Conservation (phyloP, 2,113 vertebrate species). For the Mobula birostris region DNA sequence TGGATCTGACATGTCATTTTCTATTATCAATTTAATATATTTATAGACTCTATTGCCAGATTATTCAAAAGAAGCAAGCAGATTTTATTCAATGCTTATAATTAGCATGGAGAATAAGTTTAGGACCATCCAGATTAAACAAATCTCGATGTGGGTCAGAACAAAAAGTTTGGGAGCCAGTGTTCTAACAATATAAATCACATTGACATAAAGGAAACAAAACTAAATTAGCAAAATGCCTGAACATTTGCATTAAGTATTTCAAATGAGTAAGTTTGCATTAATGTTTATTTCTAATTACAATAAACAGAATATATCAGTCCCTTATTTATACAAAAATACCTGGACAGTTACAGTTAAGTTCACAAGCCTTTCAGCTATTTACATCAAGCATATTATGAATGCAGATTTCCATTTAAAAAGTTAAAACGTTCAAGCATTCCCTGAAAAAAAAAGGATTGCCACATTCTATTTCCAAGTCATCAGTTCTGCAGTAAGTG, state of each 20-base stretch:
- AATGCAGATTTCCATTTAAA: constrained; percentile 68
- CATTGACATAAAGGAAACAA: background rate
- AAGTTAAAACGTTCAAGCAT: constrained; percentile 71
- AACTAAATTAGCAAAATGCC: background rate
- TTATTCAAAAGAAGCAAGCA: too few relatives aligned
- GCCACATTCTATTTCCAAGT: constrained; percentile 61
- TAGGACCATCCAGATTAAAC: too few relatives aligned
- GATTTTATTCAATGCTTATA: too few relatives aligned
- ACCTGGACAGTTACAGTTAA: constrained; percentile 94
- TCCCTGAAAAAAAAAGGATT: constrained; percentile 73
- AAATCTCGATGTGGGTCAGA: too few relatives aligned
- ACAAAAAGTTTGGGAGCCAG: background rate
- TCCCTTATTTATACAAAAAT: constrained; percentile 98
- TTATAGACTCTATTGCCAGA: too few relatives aligned
- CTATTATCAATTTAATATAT: too few relatives aligned
- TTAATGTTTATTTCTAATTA: constrained; percentile 96
- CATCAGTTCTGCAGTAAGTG: constrained; percentile 63
- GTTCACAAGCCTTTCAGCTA: constrained; percentile 81
- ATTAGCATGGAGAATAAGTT: too few relatives aligned
- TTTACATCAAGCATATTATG: constrained; percentile 80
- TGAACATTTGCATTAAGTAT: constrained; percentile 3
- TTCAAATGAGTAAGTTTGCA: constrained; percentile 73
- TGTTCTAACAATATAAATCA: background rate
- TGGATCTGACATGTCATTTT: too few relatives aligned
- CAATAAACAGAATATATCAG: constrained; percentile 94